Base-by-base conservation (phyloP, 2,797 vertebrate species). In the Erpetoichthys calabaricus region DNA sequence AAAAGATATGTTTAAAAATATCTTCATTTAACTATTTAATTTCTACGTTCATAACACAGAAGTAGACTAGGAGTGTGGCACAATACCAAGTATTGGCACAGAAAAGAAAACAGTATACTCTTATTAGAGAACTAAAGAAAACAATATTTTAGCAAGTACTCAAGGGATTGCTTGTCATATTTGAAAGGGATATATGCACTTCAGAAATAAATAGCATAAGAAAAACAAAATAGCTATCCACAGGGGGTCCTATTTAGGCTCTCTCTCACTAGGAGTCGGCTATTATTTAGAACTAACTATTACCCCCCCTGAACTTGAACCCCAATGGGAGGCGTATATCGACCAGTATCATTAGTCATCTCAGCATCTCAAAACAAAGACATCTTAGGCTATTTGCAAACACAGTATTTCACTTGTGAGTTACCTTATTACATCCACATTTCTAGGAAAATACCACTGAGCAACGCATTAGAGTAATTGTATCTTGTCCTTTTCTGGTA, bases 261-360 rank as follows among this genome's bases (percentile, higher is more conserved):
- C 10, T 42, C 8, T 7, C 50, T 51, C 9, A n/a, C n/a, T 9
- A 51, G 5, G 4, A 41, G 9, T 8, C 4, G 41, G 5, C 10
- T 43, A 42, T 54, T 54, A 25, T 54, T 54, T 41, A 43, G 53
- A 42, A 54, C 41, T 42, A 42, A 42, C 10, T 54, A 54, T 54
- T 54, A 54, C 53, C 5, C 53, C 25, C 53, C 53, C 7, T 54
- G 53, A 25, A 54, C 53, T 54, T 41, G 44, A 6, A 42, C 7
- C 53, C 7, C 41, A 7, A 42, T 42, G 53, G 41, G 53, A 54
- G n/a, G 53, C 44, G 5, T 54, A 54, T 54, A 7, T 54, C 5
- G 53, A 54, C 10, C 53, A 44, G 53, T 41, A 42, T 54, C 53
- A 54, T 54, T 3, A 54, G 53, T 54, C 25, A 54, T 54, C 10